Percentiles rank a stretch among this genome's conserved stretches.
Evolutionary conservation across 2,797 vertebrate genomes (phyloP).

Genomic region (Spondyliosoma cantharus): DNA sequence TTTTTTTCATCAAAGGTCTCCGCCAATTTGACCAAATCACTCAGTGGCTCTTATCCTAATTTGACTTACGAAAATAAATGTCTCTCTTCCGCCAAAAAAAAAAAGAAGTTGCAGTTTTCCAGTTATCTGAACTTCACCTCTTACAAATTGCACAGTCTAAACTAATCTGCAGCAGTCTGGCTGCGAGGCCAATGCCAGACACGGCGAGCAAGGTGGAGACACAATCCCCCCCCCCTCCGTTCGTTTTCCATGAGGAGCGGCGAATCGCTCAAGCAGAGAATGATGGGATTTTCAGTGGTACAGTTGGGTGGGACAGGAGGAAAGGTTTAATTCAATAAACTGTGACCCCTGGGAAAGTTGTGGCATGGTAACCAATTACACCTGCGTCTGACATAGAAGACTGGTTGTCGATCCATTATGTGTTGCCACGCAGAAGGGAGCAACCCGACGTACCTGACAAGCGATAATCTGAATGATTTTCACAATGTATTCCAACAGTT

Average conservation of each 20-base stretch:
- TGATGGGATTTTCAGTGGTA: slow-evolving; percentile 30
- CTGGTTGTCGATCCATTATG: not conserved
- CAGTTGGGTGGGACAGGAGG: not conserved
- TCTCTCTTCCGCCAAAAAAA: not conserved
- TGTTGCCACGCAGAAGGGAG: not conserved
- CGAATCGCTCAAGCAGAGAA: slow-evolving; percentile 24
- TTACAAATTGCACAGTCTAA: not conserved
- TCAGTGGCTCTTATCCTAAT: slow-evolving; percentile 14
- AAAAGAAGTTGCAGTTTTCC: not conserved
- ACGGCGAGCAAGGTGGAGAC: not conserved
- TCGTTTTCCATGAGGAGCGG: slow-evolving; percentile 17
- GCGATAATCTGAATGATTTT: slow-evolving; percentile 4
- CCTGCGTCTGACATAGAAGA: slow-evolving; percentile 14
- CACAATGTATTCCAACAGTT: not conserved
- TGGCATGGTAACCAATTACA: slow-evolving; percentile 19
- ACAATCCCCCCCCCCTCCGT: not conserved
- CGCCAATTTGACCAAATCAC: slow-evolving; percentile 30
- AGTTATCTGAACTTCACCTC: slow-evolving; percentile 15
- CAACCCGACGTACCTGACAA: not conserved
- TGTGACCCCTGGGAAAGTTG: slow-evolving; percentile 14
- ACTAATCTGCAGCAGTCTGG: not conserved
- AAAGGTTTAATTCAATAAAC: slow-evolving; percentile 39
- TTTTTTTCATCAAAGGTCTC: slow-evolving; percentile 14
- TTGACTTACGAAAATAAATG: not conserved
- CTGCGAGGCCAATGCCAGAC: slow-evolving; percentile 8